phyloP scores from a whole-genome alignment of 1,140 invertebrate genomes.

The Muscidifurax raptorellus region DNA sequence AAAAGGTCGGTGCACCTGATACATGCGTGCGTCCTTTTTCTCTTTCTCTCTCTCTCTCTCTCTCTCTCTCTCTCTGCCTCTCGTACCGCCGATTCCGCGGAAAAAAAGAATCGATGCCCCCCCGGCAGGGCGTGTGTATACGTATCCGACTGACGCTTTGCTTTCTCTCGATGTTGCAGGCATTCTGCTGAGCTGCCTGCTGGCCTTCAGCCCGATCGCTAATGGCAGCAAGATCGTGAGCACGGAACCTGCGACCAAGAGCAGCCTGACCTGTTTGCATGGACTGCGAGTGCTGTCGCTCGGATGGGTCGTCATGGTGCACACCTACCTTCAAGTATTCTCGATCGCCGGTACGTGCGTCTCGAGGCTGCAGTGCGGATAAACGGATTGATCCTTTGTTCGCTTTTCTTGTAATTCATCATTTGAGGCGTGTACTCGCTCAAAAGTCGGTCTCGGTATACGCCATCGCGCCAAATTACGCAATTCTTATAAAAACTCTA shows the following conservation, averaged over 20 bases:
- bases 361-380: neutral
- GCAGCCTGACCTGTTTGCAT: conserved; percentile 86
- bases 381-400: neutral
- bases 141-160: neutral
- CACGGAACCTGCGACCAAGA: conserved; percentile 77
- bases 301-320: conserved; percentile 94
- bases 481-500: neutral
- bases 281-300: conserved; percentile 90
- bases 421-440: neutral
- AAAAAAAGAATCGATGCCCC: neutral
- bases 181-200: conserved; percentile 76
- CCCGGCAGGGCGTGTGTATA: no score
- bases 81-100: conserved; percentile 21
- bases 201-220: conserved; percentile 79
- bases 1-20: conserved; percentile 53
- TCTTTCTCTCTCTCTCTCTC: conserved; percentile 57
- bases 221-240: conserved; percentile 81
- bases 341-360: conserved; percentile 81
- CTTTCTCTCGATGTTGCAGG: conserved; percentile 66
- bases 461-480: neutral
- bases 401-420: neutral
- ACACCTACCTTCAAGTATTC: conserved; percentile 89
- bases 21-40: conserved; percentile 36
- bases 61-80: conserved; percentile 59
- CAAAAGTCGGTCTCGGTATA: no score